Conservation (phyloP, 2,797 vertebrate species). For the Hylomyscus alleni region DNA sequence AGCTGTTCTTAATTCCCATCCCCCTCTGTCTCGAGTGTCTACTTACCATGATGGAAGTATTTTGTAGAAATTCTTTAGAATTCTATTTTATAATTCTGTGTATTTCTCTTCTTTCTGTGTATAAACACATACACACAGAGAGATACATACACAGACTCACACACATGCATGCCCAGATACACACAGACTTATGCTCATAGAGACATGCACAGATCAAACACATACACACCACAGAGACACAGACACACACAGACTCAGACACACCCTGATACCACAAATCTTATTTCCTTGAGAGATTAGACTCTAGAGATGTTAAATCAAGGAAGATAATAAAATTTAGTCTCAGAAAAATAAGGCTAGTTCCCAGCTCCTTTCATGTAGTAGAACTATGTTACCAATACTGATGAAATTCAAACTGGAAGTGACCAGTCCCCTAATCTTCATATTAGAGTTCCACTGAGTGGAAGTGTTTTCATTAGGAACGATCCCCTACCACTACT, state of each 20-base stretch:
- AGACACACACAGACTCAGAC: background rate
- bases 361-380: background rate
- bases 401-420: background rate
- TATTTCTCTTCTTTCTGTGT: conserved; percentile 2
- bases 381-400: background rate
- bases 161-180: background rate
- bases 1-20: background rate
- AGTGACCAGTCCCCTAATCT: background rate
- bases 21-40: background rate
- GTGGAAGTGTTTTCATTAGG: background rate
- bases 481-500: background rate
- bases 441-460: background rate
- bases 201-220: background rate
- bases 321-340: conserved; percentile 56
- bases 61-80: background rate
- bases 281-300: conserved; percentile 20
- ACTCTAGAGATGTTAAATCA: conserved; percentile 9
- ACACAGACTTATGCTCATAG: background rate
- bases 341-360: conserved; percentile 45
- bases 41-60: background rate
- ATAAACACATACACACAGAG: background rate
- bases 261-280: background rate
- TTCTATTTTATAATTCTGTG: background rate
- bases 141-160: background rate
- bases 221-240: background rate